A percentile compares a stretch with the other conserved stretches of the same genome.
These are phyloP conservation scores for Eulemur mongoz DNA, from an alignment of 2,797 vertebrate species.

Conservation along the genomic window DNA sequence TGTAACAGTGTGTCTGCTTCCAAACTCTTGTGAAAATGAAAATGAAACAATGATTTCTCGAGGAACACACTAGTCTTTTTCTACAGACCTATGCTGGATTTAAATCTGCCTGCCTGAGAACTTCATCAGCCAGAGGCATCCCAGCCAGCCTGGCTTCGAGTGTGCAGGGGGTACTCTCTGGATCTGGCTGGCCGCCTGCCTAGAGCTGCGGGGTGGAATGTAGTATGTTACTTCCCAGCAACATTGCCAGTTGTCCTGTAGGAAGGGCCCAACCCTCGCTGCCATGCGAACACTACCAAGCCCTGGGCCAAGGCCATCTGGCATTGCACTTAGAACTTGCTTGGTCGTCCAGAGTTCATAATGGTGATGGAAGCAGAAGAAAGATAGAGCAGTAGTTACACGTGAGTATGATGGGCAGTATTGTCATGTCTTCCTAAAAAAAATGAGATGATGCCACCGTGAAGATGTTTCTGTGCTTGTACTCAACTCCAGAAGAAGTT, in stretches of 20 bases:
- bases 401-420: slow-evolving; percentile 79
- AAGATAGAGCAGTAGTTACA: slow-evolving; percentile 77
- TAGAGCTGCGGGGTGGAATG: slow-evolving; percentile 71
- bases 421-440: slow-evolving; percentile 80
- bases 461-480: slow-evolving; percentile 87
- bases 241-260: slow-evolving; percentile 69
- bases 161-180: neutral
- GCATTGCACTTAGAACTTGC: slow-evolving; percentile 73
- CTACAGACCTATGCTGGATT: slow-evolving; percentile 70
- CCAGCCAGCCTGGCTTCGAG: neutral
- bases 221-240: slow-evolving; percentile 64
- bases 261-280: slow-evolving; percentile 66
- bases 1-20: slow-evolving; percentile 83
- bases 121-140: slow-evolving; percentile 2
- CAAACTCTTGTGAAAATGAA: slow-evolving; percentile 76
- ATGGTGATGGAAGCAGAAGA: slow-evolving; percentile 55
- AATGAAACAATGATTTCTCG: slow-evolving; percentile 52
- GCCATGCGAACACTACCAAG: slow-evolving; percentile 59
- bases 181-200: slow-evolving; percentile 32
- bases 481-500: slow-evolving; percentile 84
- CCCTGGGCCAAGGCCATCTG: slow-evolving; percentile 62
- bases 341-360: slow-evolving; percentile 73
- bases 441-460: slow-evolving; percentile 88
- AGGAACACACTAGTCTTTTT: slow-evolving; percentile 73
- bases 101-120: slow-evolving; percentile 73